phyloP scores from a whole-genome alignment of 2,797 vertebrate genomes.

The Cirrhinus molitorella region DNA sequence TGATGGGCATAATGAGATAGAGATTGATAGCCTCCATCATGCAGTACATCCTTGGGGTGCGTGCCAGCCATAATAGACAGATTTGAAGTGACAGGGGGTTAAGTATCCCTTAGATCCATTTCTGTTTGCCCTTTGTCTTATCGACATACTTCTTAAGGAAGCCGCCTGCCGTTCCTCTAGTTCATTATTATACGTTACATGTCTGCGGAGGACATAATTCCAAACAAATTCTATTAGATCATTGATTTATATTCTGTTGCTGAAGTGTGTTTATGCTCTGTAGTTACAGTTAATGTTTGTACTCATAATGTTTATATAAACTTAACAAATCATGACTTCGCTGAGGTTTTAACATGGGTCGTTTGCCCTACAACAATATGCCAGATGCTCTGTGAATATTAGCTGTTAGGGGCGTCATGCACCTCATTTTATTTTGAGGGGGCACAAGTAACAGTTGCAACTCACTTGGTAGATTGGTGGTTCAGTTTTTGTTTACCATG shows the following conservation, averaged over 20 bases:
- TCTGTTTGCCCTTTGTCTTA: constrained; percentile 54
- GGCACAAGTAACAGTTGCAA: not conserved
- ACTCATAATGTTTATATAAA: constrained; percentile 1
- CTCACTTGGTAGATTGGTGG: not conserved
- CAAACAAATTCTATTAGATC: constrained; percentile 35
- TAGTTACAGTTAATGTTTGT: constrained; percentile 18
- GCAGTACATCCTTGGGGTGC: constrained; percentile 53
- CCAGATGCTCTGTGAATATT: not conserved
- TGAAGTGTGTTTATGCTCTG: constrained; percentile 28
- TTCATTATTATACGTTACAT: constrained; percentile 26
- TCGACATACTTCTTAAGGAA: constrained; percentile 44
- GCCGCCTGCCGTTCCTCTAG: constrained; percentile 22
- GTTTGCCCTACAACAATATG: not conserved
- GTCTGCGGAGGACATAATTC: constrained; percentile 24
- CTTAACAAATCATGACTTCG: not conserved
- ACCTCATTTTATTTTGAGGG: not conserved
- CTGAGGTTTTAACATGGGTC: not conserved
- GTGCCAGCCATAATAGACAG: constrained; percentile 51
- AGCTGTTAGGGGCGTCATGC: not conserved
- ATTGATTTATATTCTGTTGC: constrained; percentile 13
- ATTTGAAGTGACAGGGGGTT: constrained; percentile 59
- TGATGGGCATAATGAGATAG: constrained; percentile 51
- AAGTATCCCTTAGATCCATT: constrained; percentile 54
- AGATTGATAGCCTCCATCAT: constrained; percentile 56
- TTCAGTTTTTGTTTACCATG: not conserved